Percentiles rank a stretch among this genome's conserved stretches.
Conservation (phyloP, 30 jellyfish, hydroid and myxozoan genomes). For the Chrysaora quinquecirrha region DNA sequence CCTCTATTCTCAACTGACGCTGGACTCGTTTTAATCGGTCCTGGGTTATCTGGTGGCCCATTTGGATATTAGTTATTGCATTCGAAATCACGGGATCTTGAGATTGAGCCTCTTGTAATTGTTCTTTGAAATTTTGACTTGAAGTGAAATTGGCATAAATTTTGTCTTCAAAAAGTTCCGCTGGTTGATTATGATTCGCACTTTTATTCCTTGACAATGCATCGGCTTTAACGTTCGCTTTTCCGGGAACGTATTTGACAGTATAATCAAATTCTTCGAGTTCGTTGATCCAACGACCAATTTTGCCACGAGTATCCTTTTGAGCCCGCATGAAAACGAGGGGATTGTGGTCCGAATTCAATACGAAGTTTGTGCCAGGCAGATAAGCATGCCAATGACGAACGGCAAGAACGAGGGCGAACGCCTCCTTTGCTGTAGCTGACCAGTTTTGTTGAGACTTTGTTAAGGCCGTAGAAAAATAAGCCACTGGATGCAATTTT, state of each 20-base stretch:
- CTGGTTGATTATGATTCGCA: background rate
- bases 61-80: background rate
- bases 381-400: background rate
- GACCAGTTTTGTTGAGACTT: background rate
- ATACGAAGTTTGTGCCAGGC: background rate
- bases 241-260: background rate
- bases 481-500: no score
- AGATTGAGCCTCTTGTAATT: conserved; percentile 12
- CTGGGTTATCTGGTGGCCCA: background rate
- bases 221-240: background rate
- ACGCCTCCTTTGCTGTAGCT: background rate
- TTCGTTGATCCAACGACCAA: background rate
- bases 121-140: conserved; percentile 12
- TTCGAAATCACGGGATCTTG: conserved; percentile 9
- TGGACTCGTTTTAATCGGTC: conserved; percentile 33
- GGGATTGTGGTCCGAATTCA: background rate
- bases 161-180: no score
- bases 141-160: conserved; percentile 3
- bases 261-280: background rate
- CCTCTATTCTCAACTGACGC: conserved; percentile 19
- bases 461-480: no score
- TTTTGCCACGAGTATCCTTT: background rate
- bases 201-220: background rate
- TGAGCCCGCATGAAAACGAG: background rate
- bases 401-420: background rate